These are phyloP conservation scores for Alsophila aescularia DNA, from an alignment of 2,888 invertebrate genomes.

Conservation along the genomic window DNA sequence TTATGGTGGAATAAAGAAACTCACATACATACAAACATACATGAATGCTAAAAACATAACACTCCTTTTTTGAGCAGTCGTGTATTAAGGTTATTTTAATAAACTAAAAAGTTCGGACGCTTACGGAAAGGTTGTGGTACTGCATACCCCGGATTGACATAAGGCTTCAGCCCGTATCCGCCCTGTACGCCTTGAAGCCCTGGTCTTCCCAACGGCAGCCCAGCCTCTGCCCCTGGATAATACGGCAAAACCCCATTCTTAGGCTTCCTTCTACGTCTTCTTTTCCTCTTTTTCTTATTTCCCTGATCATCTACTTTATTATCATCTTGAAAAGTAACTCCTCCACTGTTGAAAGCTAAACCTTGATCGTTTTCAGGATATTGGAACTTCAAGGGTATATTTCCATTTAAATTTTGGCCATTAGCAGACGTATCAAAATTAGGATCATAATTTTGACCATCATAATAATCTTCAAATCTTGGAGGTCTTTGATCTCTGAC, in stretches of 20 bases:
- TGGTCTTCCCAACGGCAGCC: constrained; percentile 8
- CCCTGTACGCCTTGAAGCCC: constrained; percentile 33
- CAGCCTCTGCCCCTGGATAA: constrained; percentile 7
- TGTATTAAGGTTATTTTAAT: too few species aligned
- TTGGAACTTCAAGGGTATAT: constrained; percentile 43
- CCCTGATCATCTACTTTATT: constrained; percentile 35
- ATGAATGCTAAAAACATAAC: too few species aligned
- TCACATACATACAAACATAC: too few species aligned
- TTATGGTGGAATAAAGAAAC: too few species aligned
- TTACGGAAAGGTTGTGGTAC: constrained; percentile 26
- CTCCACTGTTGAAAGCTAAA: constrained; percentile 1
- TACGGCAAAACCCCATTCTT: constrained; percentile 34
- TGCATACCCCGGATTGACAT: constrained; percentile 20
- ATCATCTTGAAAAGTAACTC: constrained; percentile 39
- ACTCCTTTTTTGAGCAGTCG: too few species aligned
- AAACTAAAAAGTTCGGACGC: constrained; percentile 4
- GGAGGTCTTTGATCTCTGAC: constrained; percentile 16
- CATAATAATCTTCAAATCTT: constrained; percentile 29
- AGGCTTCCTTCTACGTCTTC: constrained; percentile 51
- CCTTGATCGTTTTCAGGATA: constrained; percentile 25
- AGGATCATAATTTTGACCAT: constrained; percentile 4
- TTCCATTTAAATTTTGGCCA: constrained; percentile 9
- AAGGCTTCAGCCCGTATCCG: constrained; percentile 23
- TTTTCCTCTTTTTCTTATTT: constrained; percentile 48
- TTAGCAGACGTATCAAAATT: constrained; percentile 3